These are phyloP conservation scores for Sebastes flavidus DNA, from an alignment of 2,797 vertebrate genomes.

Conservation along the genomic window DNA sequence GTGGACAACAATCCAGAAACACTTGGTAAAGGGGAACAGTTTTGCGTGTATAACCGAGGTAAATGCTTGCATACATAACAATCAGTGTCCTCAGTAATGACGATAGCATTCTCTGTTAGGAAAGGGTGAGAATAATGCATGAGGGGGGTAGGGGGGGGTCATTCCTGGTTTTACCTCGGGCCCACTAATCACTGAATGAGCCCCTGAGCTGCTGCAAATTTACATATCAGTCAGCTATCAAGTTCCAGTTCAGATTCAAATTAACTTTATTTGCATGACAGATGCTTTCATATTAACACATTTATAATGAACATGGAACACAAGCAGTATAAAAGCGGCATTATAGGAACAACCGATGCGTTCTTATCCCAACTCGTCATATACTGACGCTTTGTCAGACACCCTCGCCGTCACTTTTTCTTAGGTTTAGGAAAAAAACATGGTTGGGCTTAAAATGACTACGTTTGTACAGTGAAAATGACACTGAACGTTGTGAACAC, in stretches of 20 bases:
- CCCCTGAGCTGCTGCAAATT: constrained; percentile 15
- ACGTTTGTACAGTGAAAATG: too few species aligned
- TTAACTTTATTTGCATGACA: not conserved
- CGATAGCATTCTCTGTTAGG: not conserved
- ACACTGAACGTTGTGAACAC: too few species aligned
- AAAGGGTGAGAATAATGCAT: constrained; percentile 32
- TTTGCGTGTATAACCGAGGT: not conserved
- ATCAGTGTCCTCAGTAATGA: not conserved
- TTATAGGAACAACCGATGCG: too few species aligned
- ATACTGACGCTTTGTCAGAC: too few species aligned
- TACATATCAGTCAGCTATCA: constrained; percentile 10
- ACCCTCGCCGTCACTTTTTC: too few species aligned
- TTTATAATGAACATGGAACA: not conserved
- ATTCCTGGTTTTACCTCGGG: not conserved
- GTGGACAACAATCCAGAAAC: not conserved
- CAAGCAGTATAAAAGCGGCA: not conserved
- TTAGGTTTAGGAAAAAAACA: too few species aligned
- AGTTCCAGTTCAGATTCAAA: constrained; percentile 39
- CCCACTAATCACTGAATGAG: constrained; percentile 1
- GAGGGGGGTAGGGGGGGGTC: not conserved
- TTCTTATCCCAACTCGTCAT: too few species aligned
- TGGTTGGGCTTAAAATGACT: too few species aligned
- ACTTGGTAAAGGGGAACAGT: not conserved
- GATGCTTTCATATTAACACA: not conserved
- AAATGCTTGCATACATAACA: not conserved